Percentiles rank a stretch among this genome's conserved stretches.
These are phyloP conservation scores for Volucella bombylans DNA, from an alignment of 2,888 invertebrate species.

Conservation along the genomic window DNA sequence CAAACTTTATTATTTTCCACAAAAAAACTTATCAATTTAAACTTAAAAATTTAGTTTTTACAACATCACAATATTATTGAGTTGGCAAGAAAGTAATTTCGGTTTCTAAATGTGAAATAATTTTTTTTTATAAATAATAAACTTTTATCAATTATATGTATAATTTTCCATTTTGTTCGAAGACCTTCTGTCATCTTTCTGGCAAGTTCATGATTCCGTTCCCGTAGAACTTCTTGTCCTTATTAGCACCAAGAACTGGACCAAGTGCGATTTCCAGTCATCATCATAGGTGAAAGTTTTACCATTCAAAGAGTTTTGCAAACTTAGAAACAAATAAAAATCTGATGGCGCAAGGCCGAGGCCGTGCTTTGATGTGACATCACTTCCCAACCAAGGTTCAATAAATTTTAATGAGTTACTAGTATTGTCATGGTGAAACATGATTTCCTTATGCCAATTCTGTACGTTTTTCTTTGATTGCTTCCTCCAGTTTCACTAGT, in stretches of 20 bases:
- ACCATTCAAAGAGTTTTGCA: background rate
- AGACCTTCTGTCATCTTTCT: too few relatives aligned
- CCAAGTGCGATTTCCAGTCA: background rate
- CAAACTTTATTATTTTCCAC: too few relatives aligned
- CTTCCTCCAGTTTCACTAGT: background rate
- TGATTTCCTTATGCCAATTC: background rate
- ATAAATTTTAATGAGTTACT: background rate
- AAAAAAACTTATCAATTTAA: too few relatives aligned
- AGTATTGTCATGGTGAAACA: background rate
- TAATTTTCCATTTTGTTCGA: background rate
- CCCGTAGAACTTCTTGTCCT: background rate
- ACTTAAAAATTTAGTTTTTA: too few relatives aligned
- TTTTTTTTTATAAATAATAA: too few relatives aligned
- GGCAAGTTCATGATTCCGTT: too few relatives aligned
- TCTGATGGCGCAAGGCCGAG: too few relatives aligned
- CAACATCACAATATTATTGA: too few relatives aligned
- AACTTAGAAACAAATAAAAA: background rate
- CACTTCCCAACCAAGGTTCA: conserved; percentile 3
- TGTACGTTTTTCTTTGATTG: background rate
- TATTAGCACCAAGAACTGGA: background rate
- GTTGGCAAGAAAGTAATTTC: too few relatives aligned
- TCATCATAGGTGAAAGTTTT: background rate
- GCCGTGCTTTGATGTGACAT: background rate
- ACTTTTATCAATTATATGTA: too few relatives aligned
- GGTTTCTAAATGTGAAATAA: too few relatives aligned